Conservation (phyloP, 2,888 invertebrate species). For the Dynastes maya region DNA sequence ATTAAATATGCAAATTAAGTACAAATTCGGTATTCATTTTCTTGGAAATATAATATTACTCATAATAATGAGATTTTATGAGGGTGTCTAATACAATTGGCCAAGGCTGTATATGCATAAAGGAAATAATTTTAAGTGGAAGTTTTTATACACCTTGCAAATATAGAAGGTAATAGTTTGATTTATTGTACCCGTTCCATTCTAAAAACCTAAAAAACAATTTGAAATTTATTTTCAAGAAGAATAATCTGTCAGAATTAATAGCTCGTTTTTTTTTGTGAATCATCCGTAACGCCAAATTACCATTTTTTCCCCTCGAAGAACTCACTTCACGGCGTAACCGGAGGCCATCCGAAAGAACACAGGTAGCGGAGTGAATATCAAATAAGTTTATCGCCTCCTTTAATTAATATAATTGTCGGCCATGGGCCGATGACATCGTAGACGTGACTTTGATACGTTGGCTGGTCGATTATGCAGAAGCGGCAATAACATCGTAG, state of each 20-base stretch:
- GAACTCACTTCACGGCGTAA: slow-evolving; percentile 4
- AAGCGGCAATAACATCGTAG: not conserved
- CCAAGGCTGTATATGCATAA: no score
- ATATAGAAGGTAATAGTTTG: no score
- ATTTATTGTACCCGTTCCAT: not conserved
- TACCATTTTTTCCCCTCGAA: slow-evolving; percentile 11
- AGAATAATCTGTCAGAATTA: slow-evolving; percentile 9
- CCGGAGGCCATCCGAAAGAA: slow-evolving; percentile 25
- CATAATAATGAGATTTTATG: no score
- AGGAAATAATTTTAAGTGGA: no score
- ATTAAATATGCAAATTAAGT: no score
- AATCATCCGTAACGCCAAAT: slow-evolving; percentile 12
- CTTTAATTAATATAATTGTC: slow-evolving; percentile 41
- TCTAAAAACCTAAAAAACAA: not conserved
- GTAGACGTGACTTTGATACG: slow-evolving; percentile 32
- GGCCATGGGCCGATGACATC: slow-evolving; percentile 17
- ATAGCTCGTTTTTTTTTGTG: slow-evolving; percentile 1
- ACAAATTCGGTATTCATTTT: no score
- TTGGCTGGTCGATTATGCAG: slow-evolving; percentile 20
- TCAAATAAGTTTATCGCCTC: slow-evolving; percentile 31
- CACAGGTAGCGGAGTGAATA: slow-evolving; percentile 35
- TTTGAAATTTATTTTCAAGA: not conserved
- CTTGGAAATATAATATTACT: no score
- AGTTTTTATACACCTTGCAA: no score
- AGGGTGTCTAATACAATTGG: no score